Conservation (phyloP, 2,797 vertebrate genomes). For the Crenuchus spilurus region DNA sequence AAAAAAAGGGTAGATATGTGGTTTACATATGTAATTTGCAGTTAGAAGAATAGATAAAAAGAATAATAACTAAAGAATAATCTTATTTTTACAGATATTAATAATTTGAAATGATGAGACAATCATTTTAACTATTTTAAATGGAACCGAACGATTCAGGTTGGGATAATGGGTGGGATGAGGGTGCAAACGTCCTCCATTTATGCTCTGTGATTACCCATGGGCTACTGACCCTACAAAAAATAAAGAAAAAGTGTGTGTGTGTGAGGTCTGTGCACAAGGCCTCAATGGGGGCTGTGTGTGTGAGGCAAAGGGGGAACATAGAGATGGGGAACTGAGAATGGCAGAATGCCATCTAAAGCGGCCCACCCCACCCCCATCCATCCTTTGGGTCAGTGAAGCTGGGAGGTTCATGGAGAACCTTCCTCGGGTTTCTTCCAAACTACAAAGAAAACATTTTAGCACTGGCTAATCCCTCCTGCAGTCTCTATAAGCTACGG, state of each 20-base stretch:
- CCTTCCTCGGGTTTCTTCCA: slow-evolving; percentile 76
- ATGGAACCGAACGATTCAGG: background rate
- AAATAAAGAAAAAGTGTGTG: slow-evolving; percentile 26
- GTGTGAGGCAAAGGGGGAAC: slow-evolving; percentile 23
- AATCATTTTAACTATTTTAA: slow-evolving; percentile 5
- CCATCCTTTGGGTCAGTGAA: slow-evolving; percentile 55
- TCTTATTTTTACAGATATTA: background rate
- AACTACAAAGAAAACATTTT: slow-evolving; percentile 83
- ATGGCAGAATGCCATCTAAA: slow-evolving; percentile 6
- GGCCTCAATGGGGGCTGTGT: slow-evolving; percentile 67
- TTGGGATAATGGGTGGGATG: background rate
- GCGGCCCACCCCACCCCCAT: slow-evolving; percentile 44
- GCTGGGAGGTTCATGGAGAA: slow-evolving; percentile 65
- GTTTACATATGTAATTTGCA: too few species aligned
- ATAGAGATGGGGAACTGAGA: slow-evolving; percentile 51
- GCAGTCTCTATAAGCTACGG: slow-evolving; percentile 71
- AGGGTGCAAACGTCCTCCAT: slow-evolving; percentile 13
- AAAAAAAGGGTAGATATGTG: too few species aligned
- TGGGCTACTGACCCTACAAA: slow-evolving; percentile 17
- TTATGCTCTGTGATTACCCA: slow-evolving; percentile 4
- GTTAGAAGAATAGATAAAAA: too few species aligned
- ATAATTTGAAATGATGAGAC: background rate
- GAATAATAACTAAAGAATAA: slow-evolving; percentile 1
- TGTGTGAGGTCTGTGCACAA: slow-evolving; percentile 7
- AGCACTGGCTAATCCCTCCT: slow-evolving; percentile 74